Evolutionary conservation across 2,797 vertebrate genomes (phyloP).

Genomic region (Manis pentadactyla): DNA sequence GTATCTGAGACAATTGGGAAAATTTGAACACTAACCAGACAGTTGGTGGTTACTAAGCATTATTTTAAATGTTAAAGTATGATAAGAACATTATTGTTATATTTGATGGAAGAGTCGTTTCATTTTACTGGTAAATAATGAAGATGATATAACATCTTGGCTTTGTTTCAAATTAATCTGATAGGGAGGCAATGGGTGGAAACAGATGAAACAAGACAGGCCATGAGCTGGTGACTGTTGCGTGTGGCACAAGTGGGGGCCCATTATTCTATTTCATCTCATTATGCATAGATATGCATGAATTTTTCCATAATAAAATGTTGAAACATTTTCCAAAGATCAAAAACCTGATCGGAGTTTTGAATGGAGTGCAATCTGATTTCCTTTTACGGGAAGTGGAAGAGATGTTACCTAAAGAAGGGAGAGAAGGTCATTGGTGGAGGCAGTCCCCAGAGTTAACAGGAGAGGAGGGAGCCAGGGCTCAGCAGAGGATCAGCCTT

Average conservation of each 20-base stretch:
- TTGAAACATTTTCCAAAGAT: conserved; percentile 21
- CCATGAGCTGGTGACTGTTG: neutral
- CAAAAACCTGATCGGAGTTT: neutral
- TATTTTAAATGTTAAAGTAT: neutral
- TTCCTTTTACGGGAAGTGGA: neutral
- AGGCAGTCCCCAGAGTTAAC: neutral
- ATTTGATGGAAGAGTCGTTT: neutral
- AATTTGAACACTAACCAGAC: neutral
- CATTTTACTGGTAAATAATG: conserved; percentile 19
- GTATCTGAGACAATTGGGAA: neutral
- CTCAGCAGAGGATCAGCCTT: rapidly evolving
- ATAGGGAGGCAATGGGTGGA: neutral
- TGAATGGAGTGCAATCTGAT: neutral
- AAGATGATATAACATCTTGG: neutral
- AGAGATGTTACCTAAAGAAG: neutral
- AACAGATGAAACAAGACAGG: neutral
- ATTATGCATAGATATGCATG: neutral
- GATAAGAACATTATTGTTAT: neutral
- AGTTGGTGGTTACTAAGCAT: neutral
- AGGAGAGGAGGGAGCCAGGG: neutral
- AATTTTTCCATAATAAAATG: neutral
- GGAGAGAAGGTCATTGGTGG: neutral
- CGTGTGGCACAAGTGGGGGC: rapidly evolving
- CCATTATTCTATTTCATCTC: neutral
- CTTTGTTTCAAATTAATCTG: conserved; percentile 14